Conservation (phyloP, 2,113 vertebrate genomes). For the Smithornis capensis region DNA sequence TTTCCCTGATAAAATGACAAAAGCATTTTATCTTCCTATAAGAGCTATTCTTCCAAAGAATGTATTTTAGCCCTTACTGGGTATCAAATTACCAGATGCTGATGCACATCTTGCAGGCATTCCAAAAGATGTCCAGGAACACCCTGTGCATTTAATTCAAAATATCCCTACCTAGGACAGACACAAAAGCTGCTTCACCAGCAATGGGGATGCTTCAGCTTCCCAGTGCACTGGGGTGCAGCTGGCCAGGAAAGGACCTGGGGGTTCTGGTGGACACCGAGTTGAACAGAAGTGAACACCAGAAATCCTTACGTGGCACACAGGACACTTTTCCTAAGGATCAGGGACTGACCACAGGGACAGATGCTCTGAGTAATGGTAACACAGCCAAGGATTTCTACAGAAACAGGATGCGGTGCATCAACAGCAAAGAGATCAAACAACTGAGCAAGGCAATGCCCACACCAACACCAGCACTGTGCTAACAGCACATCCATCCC, state of each 20-base stretch:
- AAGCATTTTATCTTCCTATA: neutral
- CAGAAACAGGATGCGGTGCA: neutral
- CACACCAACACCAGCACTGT: neutral
- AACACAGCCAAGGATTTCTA: neutral
- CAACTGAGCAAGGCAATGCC: neutral
- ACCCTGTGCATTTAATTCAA: neutral
- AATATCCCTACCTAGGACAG: neutral
- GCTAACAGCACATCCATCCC: neutral
- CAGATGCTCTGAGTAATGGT: neutral
- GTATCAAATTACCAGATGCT: neutral
- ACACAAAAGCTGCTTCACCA: neutral
- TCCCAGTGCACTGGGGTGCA: neutral
- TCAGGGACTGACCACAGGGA: rapidly evolving
- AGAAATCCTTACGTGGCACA: neutral
- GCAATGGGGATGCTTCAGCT: neutral
- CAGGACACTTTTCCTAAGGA: neutral
- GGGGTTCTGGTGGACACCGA: neutral
- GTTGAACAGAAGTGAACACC: neutral
- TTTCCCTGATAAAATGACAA: neutral
- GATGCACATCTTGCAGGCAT: neutral
- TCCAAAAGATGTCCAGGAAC: neutral
- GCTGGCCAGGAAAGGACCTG: neutral
- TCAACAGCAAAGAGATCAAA: neutral
- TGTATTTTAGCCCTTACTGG: neutral
- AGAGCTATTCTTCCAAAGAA: neutral